Conservation (phyloP, 2,797 vertebrate genomes). For the Pseudocheirus occidentalis region DNA sequence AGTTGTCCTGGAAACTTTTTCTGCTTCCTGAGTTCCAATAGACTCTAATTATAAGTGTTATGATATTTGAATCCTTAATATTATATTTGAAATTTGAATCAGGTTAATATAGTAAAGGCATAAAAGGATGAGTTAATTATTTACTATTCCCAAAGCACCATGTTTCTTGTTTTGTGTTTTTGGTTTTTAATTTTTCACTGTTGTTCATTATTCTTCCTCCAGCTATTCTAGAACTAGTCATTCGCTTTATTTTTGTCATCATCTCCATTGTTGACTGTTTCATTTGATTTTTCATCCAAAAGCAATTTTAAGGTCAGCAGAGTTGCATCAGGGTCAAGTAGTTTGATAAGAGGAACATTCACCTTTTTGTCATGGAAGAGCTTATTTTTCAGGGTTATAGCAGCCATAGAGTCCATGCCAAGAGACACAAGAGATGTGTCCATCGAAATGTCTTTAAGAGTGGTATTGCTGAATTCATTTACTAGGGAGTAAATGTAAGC, state of each 20-base stretch:
- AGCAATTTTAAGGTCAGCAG: conserved; percentile 81
- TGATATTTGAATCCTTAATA: not conserved
- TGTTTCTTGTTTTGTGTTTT: not conserved
- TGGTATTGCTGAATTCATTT: conserved; percentile 79
- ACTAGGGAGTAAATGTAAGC: conserved; percentile 85
- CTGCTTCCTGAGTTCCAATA: not conserved
- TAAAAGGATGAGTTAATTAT: not conserved
- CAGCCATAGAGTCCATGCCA: conserved; percentile 92
- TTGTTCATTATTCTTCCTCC: not conserved
- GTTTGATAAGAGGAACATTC: conserved; percentile 87
- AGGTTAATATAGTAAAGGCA: not conserved
- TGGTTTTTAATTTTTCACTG: not conserved
- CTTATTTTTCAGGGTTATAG: conserved; percentile 90
- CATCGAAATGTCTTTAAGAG: conserved; percentile 83
- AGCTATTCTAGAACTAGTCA: not conserved
- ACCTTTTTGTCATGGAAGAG: conserved; percentile 86
- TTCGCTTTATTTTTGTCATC: not conserved
- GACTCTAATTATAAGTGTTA: not conserved
- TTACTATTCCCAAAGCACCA: not conserved
- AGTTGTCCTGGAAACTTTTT: not conserved
- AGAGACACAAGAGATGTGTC: conserved; percentile 82
- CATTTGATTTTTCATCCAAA: conserved; percentile 76
- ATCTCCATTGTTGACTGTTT: not conserved
- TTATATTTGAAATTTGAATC: not conserved
- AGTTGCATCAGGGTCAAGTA: conserved; percentile 89